Conservation (phyloP, 2,113 vertebrate species). For the Procavia capensis region DNA sequence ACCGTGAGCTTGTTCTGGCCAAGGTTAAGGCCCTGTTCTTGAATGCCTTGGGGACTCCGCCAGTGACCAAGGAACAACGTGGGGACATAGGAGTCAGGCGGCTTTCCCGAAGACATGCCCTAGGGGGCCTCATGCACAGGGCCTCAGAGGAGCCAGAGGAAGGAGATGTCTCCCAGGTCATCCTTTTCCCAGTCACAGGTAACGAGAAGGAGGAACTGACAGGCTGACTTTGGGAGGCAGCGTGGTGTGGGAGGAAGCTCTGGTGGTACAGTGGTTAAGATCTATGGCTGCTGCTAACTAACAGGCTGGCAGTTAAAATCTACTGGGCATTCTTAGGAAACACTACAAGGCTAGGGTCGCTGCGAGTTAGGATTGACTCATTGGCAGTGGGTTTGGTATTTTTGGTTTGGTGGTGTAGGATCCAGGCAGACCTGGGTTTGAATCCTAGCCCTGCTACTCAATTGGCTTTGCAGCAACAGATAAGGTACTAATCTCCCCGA, state of each 20-base stretch:
- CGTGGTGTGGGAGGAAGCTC: not conserved
- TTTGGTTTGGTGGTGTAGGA: not conserved
- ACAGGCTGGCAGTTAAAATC: too few species aligned
- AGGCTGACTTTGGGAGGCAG: not conserved
- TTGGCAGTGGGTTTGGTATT: too few species aligned
- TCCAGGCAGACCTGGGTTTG: not conserved
- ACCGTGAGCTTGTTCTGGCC: slow-evolving; percentile 86
- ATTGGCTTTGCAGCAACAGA: not conserved
- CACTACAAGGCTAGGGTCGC: too few species aligned
- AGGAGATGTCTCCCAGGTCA: slow-evolving; percentile 89
- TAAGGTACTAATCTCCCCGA: not conserved
- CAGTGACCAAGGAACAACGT: slow-evolving; percentile 49
- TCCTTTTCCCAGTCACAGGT: slow-evolving; percentile 94
- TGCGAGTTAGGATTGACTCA: too few species aligned
- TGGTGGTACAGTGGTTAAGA: too few species aligned
- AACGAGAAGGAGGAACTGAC: slow-evolving; percentile 63
- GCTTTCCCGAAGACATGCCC: slow-evolving; percentile 76
- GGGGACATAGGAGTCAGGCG: slow-evolving; percentile 71
- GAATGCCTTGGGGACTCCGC: slow-evolving; percentile 84
- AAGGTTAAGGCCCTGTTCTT: slow-evolving; percentile 86
- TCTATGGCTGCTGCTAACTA: too few species aligned
- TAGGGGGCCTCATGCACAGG: slow-evolving; percentile 45
- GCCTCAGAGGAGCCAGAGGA: slow-evolving; percentile 53
- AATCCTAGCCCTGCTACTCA: not conserved
- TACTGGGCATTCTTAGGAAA: too few species aligned